phyloP scores from a whole-genome alignment of 1,140 invertebrate species.

The Drosophila miranda region DNA sequence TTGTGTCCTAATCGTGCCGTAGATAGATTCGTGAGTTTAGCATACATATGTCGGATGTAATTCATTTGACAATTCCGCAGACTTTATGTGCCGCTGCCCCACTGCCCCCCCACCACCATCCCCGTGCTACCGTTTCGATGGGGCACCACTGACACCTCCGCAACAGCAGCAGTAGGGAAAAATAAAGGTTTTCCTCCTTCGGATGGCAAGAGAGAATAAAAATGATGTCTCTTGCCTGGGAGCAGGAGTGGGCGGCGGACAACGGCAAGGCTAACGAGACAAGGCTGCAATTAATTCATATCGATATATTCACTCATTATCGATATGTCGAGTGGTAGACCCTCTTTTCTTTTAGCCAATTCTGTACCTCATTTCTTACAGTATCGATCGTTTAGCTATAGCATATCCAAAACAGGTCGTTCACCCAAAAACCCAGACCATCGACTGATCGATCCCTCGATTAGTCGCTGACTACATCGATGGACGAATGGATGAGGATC shows the following conservation, averaged over 20 bases:
- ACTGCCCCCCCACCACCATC: neutral
- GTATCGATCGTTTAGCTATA: neutral
- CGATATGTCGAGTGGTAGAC: neutral
- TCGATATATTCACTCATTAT: conserved; percentile 19
- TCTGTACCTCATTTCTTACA: no score
- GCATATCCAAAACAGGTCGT: no score
- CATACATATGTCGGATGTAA: conserved; percentile 80
- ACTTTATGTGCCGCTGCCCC: conserved; percentile 30
- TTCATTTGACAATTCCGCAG: conserved; percentile 79
- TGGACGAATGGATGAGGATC: no score
- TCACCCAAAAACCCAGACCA: no score
- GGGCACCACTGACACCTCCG: conserved; percentile 6
- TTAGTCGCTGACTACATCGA: neutral
- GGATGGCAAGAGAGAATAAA: neutral
- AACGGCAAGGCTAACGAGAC: conserved; percentile 24
- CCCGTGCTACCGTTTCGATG: conserved; percentile 12
- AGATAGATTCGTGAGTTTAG: conserved; percentile 78
- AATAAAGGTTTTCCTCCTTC: neutral
- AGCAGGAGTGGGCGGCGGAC: conserved; percentile 25
- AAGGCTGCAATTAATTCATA: conserved; percentile 25
- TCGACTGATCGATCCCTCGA: neutral
- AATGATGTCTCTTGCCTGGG: conserved; percentile 7
- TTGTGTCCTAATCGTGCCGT: conserved; percentile 77
- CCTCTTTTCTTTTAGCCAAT: no score
- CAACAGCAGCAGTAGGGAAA: no score